Evolutionary conservation across 1,140 invertebrate species (phyloP).

Genomic region (Anastrepha obliqua): DNA sequence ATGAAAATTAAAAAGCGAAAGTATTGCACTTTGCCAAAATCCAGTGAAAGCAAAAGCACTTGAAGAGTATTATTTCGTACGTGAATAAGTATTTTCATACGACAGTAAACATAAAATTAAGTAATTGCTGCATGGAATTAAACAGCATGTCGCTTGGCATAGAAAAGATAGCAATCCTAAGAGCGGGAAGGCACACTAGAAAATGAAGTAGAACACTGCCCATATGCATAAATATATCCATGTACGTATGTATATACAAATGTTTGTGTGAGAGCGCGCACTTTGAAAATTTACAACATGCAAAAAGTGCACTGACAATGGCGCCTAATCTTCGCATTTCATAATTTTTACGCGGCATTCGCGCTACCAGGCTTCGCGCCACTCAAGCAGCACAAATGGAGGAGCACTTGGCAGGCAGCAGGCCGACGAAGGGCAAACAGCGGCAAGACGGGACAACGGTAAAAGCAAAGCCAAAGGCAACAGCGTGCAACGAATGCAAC

Average conservation of each 20-base stretch:
- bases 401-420: neutral
- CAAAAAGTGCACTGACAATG: constrained; percentile 46
- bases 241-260: neutral
- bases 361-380: neutral
- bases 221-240: neutral
- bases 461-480: neutral
- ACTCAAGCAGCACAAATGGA: constrained; percentile 23
- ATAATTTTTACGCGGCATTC: constrained; percentile 46
- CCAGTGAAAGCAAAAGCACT: constrained; percentile 33
- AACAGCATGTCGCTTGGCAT: constrained; percentile 30
- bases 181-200: neutral
- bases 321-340: constrained; percentile 50
- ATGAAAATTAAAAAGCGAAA: neutral
- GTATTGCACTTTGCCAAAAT: neutral
- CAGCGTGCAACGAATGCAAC: constrained; percentile 9
- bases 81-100: neutral
- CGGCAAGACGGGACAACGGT: neutral
- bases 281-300: constrained; percentile 28
- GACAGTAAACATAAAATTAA: constrained; percentile 8
- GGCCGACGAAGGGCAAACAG: neutral
- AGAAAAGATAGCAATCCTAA: constrained; percentile 1
- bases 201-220: constrained; percentile 13
- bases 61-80: neutral
- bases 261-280: neutral
- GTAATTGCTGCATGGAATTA: neutral